Conservation (phyloP, 2,113 vertebrate species). For the Morone chrysops region DNA sequence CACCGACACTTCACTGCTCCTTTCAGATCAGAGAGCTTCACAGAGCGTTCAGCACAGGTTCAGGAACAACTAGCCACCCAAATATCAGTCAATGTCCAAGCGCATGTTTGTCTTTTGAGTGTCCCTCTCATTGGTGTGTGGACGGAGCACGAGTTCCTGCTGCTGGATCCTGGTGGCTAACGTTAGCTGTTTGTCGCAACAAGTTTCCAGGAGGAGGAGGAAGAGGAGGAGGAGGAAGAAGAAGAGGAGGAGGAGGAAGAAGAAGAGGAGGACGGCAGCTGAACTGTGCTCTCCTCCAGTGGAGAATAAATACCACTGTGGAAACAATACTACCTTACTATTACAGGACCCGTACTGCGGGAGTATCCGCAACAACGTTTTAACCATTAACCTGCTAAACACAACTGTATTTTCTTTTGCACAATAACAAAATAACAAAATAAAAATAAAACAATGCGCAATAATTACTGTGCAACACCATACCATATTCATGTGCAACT, state of each 20-base stretch:
- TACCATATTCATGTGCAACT: too few relatives aligned
- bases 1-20: slow-evolving; percentile 64
- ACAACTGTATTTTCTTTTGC: too few relatives aligned
- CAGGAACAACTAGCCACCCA: slow-evolving; percentile 11
- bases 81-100: slow-evolving; percentile 55
- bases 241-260: neutral
- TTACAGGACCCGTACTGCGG: neutral
- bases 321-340: neutral
- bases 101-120: slow-evolving; percentile 64
- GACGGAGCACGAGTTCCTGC: slow-evolving; percentile 61
- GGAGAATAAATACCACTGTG: neutral
- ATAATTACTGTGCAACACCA: too few relatives aligned
- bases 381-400: too few relatives aligned
- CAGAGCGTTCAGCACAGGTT: neutral
- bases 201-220: slow-evolving; percentile 50
- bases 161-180: slow-evolving; percentile 38
- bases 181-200: slow-evolving; percentile 67
- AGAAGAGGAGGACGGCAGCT: slow-evolving; percentile 34
- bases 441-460: too few relatives aligned
- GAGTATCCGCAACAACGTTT: too few relatives aligned
- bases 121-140: slow-evolving; percentile 63
- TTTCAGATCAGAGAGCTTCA: slow-evolving; percentile 43
- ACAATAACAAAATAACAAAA: too few relatives aligned
- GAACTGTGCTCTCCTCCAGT: neutral
- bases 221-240: slow-evolving; percentile 5